Evolutionary conservation across 2,797 vertebrate species (phyloP).

Genomic region (Galago senegalensis): DNA sequence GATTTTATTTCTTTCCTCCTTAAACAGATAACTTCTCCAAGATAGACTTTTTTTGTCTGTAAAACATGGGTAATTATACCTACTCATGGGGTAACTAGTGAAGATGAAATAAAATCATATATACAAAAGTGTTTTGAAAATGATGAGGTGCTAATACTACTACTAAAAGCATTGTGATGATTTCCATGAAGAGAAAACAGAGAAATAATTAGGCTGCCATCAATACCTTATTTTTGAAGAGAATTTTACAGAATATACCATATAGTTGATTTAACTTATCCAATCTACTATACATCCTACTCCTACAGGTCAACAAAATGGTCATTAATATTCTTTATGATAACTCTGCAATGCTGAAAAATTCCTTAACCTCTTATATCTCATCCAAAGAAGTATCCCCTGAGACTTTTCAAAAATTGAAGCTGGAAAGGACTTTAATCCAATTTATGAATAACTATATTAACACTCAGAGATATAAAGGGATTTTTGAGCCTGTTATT

Average conservation of each 20-base stretch:
- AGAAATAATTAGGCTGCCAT: constrained; percentile 24
- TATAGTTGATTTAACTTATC: neutral
- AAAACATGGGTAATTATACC: constrained; percentile 28
- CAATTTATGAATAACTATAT: neutral
- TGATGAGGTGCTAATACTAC: neutral
- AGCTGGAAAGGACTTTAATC: neutral
- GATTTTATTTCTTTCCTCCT: constrained; percentile 19
- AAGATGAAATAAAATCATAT: constrained; percentile 47
- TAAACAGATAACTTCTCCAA: constrained; percentile 40
- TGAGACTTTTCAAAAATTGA: neutral
- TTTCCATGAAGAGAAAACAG: constrained; percentile 29
- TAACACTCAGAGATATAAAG: neutral
- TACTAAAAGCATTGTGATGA: constrained; percentile 10
- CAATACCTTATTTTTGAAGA: constrained; percentile 48
- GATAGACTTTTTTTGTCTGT: constrained; percentile 52
- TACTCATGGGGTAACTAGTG: neutral
- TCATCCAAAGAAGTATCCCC: neutral
- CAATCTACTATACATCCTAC: neutral
- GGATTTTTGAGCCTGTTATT: neutral
- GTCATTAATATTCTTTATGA: neutral
- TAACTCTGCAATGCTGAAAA: constrained; percentile 10
- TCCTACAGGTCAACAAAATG: neutral
- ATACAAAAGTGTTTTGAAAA: constrained; percentile 28
- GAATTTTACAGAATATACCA: neutral
- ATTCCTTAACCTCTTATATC: neutral